A percentile compares a stretch with the other conserved stretches of the same genome.
Evolutionary conservation across 2,797 vertebrate species (phyloP).

Genomic region (Geotrypetes seraphini): DNA sequence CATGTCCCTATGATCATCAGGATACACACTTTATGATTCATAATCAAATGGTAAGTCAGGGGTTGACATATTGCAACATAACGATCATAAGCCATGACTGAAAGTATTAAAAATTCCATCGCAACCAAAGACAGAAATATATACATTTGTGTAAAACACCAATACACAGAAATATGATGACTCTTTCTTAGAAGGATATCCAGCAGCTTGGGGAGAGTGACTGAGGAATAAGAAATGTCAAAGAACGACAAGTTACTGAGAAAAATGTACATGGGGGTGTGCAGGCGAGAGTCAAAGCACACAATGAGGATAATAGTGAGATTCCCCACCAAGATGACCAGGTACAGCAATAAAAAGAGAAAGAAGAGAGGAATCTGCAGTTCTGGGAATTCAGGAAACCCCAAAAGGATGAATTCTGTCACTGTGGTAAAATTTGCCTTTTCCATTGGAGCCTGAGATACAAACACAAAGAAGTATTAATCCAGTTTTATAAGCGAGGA

Average conservation of each 20-base stretch:
- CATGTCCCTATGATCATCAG: background rate
- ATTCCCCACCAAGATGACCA: no score
- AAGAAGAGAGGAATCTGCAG: no score
- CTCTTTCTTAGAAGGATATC: conserved; percentile 1
- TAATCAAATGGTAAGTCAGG: background rate
- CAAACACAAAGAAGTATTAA: no score
- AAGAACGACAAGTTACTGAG: conserved; percentile 20
- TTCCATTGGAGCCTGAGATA: no score
- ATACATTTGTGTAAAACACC: conserved; percentile 20
- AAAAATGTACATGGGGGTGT: conserved; percentile 25
- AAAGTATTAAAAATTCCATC: conserved; percentile 11
- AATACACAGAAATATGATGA: conserved; percentile 14
- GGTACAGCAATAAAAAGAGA: no score
- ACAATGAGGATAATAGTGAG: conserved; percentile 10
- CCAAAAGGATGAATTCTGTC: no score
- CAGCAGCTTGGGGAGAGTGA: conserved; percentile 11
- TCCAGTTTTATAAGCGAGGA: no score
- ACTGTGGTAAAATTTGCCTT: no score
- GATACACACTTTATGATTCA: background rate
- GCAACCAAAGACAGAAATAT: conserved; percentile 16
- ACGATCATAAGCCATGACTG: conserved; percentile 12
- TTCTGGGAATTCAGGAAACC: no score
- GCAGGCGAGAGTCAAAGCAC: conserved; percentile 7
- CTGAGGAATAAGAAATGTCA: conserved; percentile 23
- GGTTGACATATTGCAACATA: conserved; percentile 13